A percentile compares a stretch with the other conserved stretches of the same genome.
These are phyloP conservation scores for Chelonus formosanus DNA, from an alignment of 2,888 invertebrate genomes.

Conservation along the genomic window DNA sequence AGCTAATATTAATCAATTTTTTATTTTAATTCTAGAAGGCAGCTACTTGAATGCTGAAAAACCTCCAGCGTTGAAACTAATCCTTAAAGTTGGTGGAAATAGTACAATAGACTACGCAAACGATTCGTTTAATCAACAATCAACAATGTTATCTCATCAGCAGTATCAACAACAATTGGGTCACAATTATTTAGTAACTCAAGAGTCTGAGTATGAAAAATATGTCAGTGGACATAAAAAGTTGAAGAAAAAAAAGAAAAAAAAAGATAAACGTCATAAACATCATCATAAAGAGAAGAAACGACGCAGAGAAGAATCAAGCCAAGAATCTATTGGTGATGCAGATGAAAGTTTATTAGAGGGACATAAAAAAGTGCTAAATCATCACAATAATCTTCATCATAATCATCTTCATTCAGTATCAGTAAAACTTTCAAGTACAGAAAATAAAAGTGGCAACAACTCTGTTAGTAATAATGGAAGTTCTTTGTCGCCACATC, in stretches of 20 bases:
- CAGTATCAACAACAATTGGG: constrained; percentile 54
- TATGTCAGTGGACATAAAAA: constrained; percentile 70
- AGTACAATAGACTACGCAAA: constrained; percentile 71
- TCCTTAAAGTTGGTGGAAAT: constrained; percentile 76
- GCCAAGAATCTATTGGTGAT: constrained; percentile 70
- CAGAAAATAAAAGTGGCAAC: constrained; percentile 20
- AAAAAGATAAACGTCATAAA: constrained; percentile 78
- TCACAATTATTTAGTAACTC: constrained; percentile 60
- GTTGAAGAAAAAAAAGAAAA: constrained; percentile 82
- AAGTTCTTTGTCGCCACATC: constrained; percentile 68
- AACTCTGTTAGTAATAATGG: constrained; percentile 20
- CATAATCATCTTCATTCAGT: constrained; percentile 35
- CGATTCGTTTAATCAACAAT: constrained; percentile 52
- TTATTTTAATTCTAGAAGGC: constrained; percentile 46
- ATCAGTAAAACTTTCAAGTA: constrained; percentile 10
- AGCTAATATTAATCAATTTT: no score
- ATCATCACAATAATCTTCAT: constrained; percentile 16
- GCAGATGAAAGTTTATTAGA: constrained; percentile 67
- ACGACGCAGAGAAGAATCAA: constrained; percentile 71
- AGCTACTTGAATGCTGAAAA: constrained; percentile 60
- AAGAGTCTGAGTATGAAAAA: constrained; percentile 58
- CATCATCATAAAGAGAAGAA: constrained; percentile 77
- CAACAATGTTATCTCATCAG: constrained; percentile 58
- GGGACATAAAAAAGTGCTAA: constrained; percentile 57
- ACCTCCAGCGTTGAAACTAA: constrained; percentile 74